phyloP scores from a whole-genome alignment of 2,888 invertebrate genomes.

The Eristalis pertinax region DNA sequence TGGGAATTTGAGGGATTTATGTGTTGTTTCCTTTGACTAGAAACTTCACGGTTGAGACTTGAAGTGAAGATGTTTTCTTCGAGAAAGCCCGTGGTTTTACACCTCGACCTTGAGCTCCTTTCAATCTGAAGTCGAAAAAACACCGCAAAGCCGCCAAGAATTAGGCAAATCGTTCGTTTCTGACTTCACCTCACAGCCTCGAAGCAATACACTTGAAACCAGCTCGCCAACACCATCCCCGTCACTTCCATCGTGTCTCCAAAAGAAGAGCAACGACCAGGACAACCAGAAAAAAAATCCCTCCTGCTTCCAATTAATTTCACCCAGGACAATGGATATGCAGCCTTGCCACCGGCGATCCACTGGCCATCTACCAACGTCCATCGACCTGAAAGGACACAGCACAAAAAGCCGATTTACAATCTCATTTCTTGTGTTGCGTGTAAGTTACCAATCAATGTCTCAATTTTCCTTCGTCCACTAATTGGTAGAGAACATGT shows the following conservation, averaged over 20 bases:
- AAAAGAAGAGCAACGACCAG: too few relatives aligned
- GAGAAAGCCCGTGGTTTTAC: too few relatives aligned
- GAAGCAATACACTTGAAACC: not conserved
- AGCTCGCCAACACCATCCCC: not conserved
- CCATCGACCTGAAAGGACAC: conserved; percentile 1
- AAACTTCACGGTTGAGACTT: too few relatives aligned
- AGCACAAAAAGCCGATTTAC: conserved; percentile 50
- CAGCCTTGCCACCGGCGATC: not conserved
- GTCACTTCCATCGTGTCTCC: not conserved
- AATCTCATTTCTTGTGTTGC: conserved; percentile 63
- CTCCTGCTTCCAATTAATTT: conserved; percentile 58
- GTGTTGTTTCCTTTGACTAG: too few relatives aligned
- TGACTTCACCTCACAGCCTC: not conserved
- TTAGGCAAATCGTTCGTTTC: not conserved
- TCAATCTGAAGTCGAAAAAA: too few relatives aligned
- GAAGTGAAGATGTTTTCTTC: too few relatives aligned
- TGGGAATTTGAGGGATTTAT: too few relatives aligned
- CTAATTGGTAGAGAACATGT: conserved; percentile 66
- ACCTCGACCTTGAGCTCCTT: too few relatives aligned
- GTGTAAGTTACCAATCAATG: conserved; percentile 69
- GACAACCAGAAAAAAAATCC: not conserved
- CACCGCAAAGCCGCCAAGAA: not conserved
- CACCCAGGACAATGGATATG: conserved; percentile 33
- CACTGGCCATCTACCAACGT: too few relatives aligned
- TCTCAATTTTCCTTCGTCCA: conserved; percentile 53